Conservation (phyloP, 2,113 vertebrate species). For the Macrotis lagotis region DNA sequence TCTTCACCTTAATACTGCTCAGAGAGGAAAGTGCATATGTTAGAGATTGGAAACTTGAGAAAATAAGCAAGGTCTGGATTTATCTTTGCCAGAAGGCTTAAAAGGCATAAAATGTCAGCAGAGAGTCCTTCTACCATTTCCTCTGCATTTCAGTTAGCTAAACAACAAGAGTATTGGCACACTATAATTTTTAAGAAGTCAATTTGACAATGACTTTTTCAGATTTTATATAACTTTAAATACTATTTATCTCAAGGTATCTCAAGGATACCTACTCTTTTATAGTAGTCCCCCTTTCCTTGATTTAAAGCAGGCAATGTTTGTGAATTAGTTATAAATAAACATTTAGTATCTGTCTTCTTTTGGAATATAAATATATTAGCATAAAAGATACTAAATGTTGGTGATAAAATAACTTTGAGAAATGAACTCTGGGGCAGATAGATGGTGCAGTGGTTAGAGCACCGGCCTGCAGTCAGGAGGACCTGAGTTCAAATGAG, state of each 20-base stretch:
- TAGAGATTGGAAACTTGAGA: conserved; percentile 13
- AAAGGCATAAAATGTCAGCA: conserved; percentile 4
- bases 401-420: background rate
- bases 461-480: too few relatives aligned
- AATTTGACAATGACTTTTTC: conserved; percentile 50
- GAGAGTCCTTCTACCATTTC: conserved; percentile 26
- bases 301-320: background rate
- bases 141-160: conserved; percentile 46
- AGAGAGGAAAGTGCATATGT: conserved; percentile 44
- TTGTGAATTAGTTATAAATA: conserved; percentile 42
- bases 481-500: too few relatives aligned
- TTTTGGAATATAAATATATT: conserved; percentile 10
- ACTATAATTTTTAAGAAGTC: conserved; percentile 45
- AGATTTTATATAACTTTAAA: conserved; percentile 47
- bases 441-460: too few relatives aligned
- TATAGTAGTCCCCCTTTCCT: too few relatives aligned
- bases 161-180: conserved; percentile 55
- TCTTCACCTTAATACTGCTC: conserved; percentile 24
- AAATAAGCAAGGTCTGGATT: conserved; percentile 13
- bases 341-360: background rate
- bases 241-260: conserved; percentile 58
- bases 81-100: conserved; percentile 35
- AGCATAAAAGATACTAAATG: background rate
- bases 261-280: too few relatives aligned
- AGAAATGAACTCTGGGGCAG: too few relatives aligned